These are phyloP conservation scores for Syngnathus acus DNA, from an alignment of 2,797 vertebrate species.

Conservation along the genomic window DNA sequence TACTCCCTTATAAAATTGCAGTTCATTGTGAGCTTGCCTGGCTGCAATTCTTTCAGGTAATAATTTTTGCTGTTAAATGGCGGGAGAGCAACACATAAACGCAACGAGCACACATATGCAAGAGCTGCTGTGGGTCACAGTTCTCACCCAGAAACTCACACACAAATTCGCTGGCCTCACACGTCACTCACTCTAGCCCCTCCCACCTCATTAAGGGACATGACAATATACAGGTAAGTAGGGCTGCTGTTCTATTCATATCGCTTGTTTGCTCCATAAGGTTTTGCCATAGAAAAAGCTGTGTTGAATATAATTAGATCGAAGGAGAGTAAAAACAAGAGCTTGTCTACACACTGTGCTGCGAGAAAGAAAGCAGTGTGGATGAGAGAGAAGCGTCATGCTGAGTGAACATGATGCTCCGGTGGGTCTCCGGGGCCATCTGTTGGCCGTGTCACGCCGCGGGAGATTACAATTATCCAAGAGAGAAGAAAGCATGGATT, in stretches of 20 bases:
- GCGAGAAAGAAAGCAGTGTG: conserved; percentile 38
- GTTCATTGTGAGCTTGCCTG: too few species aligned
- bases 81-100: too few species aligned
- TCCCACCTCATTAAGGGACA: too few species aligned
- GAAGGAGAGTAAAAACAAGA: conserved; percentile 18
- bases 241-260: neutral
- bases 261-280: neutral
- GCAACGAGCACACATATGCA: too few species aligned
- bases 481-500: conserved; percentile 27
- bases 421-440: conserved; percentile 59
- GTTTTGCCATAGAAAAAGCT: conserved; percentile 5
- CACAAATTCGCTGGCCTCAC: too few species aligned
- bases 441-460: conserved; percentile 52
- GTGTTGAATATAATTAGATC: conserved; percentile 33
- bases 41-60: too few species aligned
- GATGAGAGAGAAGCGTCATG: conserved; percentile 40
- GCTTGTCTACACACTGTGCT: conserved; percentile 21
- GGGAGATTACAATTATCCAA: conserved; percentile 51
- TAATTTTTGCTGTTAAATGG: too few species aligned
- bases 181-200: too few species aligned
- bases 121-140: too few species aligned
- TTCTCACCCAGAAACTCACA: too few species aligned
- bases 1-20: too few species aligned
- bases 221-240: too few species aligned
- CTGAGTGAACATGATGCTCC: conserved; percentile 52